Conservation (phyloP, 1,140 invertebrate genomes). For the Lordiphosa mommai region DNA sequence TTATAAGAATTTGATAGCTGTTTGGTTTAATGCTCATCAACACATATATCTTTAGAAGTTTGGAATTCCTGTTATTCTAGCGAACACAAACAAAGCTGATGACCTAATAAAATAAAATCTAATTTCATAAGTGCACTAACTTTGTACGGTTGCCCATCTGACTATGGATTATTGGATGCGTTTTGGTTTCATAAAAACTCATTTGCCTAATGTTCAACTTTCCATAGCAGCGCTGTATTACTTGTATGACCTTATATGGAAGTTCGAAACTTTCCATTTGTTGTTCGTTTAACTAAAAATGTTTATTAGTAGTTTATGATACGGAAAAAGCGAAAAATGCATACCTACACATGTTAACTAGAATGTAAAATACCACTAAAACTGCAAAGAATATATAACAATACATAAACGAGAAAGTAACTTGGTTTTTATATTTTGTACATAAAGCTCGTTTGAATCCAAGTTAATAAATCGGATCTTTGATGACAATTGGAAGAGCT, state of each 20-base stretch:
- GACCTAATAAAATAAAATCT: neutral
- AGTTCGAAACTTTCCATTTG: constrained; percentile 26
- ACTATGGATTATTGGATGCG: too few species aligned
- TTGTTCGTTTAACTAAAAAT: constrained; percentile 34
- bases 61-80: neutral
- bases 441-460: too few species aligned
- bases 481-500: too few species aligned
- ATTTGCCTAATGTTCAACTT: constrained; percentile 10
- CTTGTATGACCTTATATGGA: constrained; percentile 10
- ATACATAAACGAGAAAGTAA: too few species aligned
- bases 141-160: too few species aligned
- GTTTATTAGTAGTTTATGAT: constrained; percentile 33
- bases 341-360: constrained; percentile 25
- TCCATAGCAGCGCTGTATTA: constrained; percentile 14
- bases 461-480: too few species aligned
- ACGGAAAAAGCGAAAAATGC: constrained; percentile 6
- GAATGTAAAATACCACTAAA: neutral
- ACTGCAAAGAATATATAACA: too few species aligned
- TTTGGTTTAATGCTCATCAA: neutral
- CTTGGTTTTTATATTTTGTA: too few species aligned
- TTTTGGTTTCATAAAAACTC: neutral
- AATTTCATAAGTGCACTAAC: too few species aligned
- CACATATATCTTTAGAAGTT: constrained; percentile 7
- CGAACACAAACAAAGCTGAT: neutral
- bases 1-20: neutral